phyloP scores from a whole-genome alignment of 2,888 invertebrate genomes.

The Griposia aprilina region DNA sequence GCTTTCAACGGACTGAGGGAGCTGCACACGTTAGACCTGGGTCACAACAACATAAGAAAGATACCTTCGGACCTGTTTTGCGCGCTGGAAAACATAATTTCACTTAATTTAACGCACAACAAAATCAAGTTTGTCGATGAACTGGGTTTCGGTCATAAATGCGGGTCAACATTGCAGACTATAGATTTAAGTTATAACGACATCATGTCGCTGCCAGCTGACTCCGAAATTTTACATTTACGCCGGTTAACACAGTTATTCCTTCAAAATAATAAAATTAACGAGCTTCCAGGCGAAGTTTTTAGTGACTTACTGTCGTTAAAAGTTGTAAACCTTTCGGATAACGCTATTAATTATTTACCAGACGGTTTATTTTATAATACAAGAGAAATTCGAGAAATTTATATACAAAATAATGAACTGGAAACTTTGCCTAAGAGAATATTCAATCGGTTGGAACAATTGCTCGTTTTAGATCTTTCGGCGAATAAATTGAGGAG shows the following conservation, averaged over 20 bases:
- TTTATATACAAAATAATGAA: conserved; percentile 96
- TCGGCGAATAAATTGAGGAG: conserved; percentile 96
- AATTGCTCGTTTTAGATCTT: conserved; percentile 96
- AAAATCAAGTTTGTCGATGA: conserved; percentile 94
- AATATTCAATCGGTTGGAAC: conserved; percentile 95
- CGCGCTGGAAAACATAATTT: conserved; percentile 94
- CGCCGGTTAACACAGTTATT: conserved; percentile 95
- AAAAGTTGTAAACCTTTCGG: conserved; percentile 95
- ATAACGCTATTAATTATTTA: conserved; percentile 95
- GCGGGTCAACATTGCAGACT: conserved; percentile 93
- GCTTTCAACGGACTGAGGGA: conserved; percentile 95
- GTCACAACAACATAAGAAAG: conserved; percentile 94
- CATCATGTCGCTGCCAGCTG: conserved; percentile 93
- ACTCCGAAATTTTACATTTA: conserved; percentile 94
- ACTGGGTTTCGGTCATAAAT: conserved; percentile 92
- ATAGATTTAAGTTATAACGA: conserved; percentile 96
- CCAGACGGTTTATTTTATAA: conserved; percentile 96
- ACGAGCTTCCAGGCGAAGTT: conserved; percentile 94
- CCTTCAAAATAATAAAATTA: conserved; percentile 95
- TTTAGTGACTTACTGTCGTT: conserved; percentile 95
- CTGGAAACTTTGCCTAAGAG: conserved; percentile 95
- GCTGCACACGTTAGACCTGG: conserved; percentile 94
- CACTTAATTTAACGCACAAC: conserved; percentile 96
- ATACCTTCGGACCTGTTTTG: conserved; percentile 95
- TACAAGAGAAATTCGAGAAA: conserved; percentile 95